Percentiles rank a stretch among this genome's conserved stretches.
phyloP scores from a whole-genome alignment of 1,140 invertebrate species.

The Ridgeia piscesae region DNA sequence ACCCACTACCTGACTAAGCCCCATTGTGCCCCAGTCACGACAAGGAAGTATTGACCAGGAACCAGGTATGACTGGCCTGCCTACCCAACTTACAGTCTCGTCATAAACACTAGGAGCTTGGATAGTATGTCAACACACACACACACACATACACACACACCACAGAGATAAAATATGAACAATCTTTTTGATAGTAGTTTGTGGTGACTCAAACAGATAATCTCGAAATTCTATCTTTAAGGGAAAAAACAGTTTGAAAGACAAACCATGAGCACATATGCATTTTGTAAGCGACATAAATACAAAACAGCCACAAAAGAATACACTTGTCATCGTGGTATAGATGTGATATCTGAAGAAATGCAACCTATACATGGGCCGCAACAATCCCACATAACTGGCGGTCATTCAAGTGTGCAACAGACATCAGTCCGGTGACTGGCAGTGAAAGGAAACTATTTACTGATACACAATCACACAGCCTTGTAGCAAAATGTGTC shows the following conservation, averaged over 20 bases:
- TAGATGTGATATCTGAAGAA: neutral
- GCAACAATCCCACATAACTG: neutral
- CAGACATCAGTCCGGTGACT: neutral
- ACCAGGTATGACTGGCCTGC: neutral
- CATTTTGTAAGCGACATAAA: too few relatives aligned
- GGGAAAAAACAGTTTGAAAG: neutral
- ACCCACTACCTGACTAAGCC: too few relatives aligned
- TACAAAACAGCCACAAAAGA: too few relatives aligned
- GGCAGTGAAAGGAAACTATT: slow-evolving; percentile 5
- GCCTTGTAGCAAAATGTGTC: neutral
- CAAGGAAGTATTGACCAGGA: neutral
- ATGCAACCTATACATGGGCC: neutral
- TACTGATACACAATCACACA: neutral
- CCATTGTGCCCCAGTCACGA: neutral
- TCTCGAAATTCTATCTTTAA: neutral
- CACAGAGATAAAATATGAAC: neutral
- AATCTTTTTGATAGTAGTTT: neutral
- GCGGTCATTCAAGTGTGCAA: neutral
- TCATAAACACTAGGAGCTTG: neutral
- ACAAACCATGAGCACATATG: neutral
- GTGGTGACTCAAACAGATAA: neutral
- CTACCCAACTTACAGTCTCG: neutral
- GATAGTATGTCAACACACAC: too few relatives aligned
- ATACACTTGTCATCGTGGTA: neutral
- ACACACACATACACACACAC: too few relatives aligned